Conservation (phyloP, 2,113 vertebrate species). For the Ancistrus triradiatus region DNA sequence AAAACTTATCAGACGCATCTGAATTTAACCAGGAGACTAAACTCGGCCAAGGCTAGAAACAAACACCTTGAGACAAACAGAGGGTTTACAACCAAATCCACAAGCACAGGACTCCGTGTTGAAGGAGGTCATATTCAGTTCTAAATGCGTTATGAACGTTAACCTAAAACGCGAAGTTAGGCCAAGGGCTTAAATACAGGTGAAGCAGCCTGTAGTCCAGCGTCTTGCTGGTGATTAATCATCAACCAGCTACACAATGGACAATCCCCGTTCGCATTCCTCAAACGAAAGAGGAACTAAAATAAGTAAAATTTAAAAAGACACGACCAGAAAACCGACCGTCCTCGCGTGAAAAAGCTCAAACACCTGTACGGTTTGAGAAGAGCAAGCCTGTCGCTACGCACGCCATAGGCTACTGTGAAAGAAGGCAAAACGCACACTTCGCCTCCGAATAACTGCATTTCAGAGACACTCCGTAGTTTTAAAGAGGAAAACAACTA, state of each 20-base stretch:
- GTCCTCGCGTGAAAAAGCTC: background rate
- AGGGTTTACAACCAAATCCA: too few species aligned
- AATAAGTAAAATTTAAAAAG: background rate
- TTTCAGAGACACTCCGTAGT: too few species aligned
- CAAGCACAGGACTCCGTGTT: too few species aligned
- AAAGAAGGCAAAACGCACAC: too few species aligned
- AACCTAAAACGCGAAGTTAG: too few species aligned
- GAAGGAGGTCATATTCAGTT: too few species aligned
- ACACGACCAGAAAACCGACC: background rate
- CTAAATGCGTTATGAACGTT: too few species aligned
- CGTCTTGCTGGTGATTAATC: slow-evolving; percentile 23
- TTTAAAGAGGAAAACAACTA: background rate
- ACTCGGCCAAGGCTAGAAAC: too few species aligned
- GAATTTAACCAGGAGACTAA: too few species aligned
- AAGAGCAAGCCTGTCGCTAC: background rate
- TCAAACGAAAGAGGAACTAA: background rate
- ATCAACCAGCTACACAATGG: slow-evolving; percentile 30
- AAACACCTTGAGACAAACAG: too few species aligned
- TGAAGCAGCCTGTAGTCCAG: background rate
- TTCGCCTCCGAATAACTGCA: background rate
- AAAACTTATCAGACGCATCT: too few species aligned
- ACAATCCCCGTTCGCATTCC: background rate
- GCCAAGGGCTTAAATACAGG: background rate
- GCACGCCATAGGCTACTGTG: background rate
- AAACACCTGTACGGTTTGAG: slow-evolving; percentile 7